Base-by-base conservation (phyloP, 2,113 vertebrate species). In the Chionis minor region DNA sequence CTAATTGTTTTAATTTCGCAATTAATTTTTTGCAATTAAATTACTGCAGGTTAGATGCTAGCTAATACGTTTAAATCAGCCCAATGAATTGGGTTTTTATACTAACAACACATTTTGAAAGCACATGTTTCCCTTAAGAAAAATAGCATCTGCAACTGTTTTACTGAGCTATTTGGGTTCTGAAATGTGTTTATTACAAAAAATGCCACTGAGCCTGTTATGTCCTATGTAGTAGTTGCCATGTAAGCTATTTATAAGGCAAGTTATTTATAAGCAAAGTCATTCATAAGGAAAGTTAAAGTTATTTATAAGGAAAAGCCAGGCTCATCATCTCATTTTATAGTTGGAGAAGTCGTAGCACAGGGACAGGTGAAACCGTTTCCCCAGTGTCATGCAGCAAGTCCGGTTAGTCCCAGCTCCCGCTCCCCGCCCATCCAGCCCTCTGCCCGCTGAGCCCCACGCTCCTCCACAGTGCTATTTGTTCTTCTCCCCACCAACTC, bases 141-240 rank as follows among this genome's bases (percentile, higher is more conserved):
- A 69, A 88, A 94, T 89, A 94, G 95, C 89, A 94, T 94, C 91
- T 94, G 73, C 77, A 96, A 95, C 91, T 81, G 81, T 92, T 97
- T 93, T 89, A 86, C 95, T 78, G 70, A 94, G 81, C 91, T 96
- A 91, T 94, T 95, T 94, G 91, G 78, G 86, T 92, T 94, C 33
- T 32, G 81, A 96, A 91, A 89, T 90, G 58, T 90, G 83, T 94
- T 95, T 91, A 58, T 97, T 75, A 89, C 83, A 77, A 95, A 87
- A 96, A 95, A 92, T 69, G 86, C 86, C 89, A 96, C 80, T 35
- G 70, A 95, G 81, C 62, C 63, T 8, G 54, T 90, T 95, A 71
- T 63, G 65, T 84, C 86, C 86, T 89, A 40, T 75, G 86, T 90
- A 80, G 81, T 81, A 61, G 82, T 94, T 94, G 74, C 93, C 70